Evolutionary conservation across 64 coral and sea anemone species (phyloP).

Genomic region (Stichodactyla helianthus): DNA sequence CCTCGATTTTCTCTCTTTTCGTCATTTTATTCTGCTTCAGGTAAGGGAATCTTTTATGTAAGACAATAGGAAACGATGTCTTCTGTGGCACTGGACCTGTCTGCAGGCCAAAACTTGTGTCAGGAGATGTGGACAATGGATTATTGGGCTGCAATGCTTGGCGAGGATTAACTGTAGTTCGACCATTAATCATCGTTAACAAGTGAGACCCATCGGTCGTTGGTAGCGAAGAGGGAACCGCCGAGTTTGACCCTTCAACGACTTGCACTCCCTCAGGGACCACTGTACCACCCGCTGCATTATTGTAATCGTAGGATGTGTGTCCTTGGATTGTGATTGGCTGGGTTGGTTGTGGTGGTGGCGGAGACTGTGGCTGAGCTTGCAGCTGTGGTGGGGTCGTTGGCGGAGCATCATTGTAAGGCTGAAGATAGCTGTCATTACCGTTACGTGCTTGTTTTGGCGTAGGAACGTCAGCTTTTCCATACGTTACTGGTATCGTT

Average conservation of each 20-base stretch:
- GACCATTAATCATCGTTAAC: neutral
- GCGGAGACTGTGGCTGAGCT: neutral
- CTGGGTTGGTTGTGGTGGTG: neutral
- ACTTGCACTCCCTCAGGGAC: neutral
- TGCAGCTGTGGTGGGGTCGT: neutral
- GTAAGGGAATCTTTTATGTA: slow-evolving; percentile 52
- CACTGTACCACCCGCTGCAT: neutral
- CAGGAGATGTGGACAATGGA: neutral
- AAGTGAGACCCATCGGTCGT: neutral
- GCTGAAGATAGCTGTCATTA: neutral
- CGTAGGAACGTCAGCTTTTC: neutral
- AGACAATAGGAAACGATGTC: slow-evolving; percentile 42
- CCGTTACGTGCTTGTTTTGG: neutral
- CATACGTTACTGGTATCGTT: neutral
- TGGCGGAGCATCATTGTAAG: neutral
- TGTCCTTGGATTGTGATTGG: neutral
- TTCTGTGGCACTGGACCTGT: slow-evolving; percentile 19
- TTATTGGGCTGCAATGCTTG: neutral
- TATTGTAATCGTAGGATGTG: neutral
- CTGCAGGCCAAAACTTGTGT: neutral
- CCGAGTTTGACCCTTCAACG: neutral
- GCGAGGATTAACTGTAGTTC: neutral
- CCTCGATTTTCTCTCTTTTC: neutral
- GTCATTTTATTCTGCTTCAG: neutral
- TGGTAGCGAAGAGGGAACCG: neutral